Base-by-base conservation (phyloP, 64 coral and sea anemone species). In the Hydrozoanthus tunicans region DNA sequence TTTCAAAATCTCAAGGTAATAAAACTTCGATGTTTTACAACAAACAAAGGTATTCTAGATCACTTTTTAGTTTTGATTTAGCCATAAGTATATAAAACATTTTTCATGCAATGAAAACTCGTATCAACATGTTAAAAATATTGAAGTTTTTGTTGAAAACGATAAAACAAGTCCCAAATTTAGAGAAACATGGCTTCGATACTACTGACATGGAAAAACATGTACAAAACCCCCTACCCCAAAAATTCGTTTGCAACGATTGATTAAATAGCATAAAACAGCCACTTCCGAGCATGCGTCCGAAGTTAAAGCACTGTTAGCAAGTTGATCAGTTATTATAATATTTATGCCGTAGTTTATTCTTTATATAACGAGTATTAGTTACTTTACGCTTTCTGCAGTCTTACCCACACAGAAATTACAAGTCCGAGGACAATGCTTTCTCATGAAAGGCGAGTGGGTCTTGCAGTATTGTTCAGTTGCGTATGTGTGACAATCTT, bases 391-490 rank as follows among this genome's bases (percentile, higher is more conserved):
- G 7, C 65, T 9, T 56, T 71, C 51, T 5, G 53, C 67, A 59
- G 6, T 88, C 84, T 88, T 88, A 88, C 84, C 84, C 20, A 88
- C 57, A 56, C 84, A 88, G 67, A 75, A 74, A 59, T 75, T 75
- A 74, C 84, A 88, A 88, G 84, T 88, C 67, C 84, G 84, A 20
- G 55, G 84, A 27, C 84, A 88, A 43, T 88, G 17, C 4, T 70
- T 73, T 88, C 68, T 43, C 84, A 88, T 88, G 53, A 73, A 88
- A 88, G 23, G 84, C 4, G 84, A 57, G 60, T 88, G 56, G 55
- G 15, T 15, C 84, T 88, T 88, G 84, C 84, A 88, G 69, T 88
- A 88, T 73, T 43, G 17, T 88, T 72, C 84, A 88, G 84, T 52
- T 57, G 84, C 69, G 23, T 15, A 88, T 17, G 24, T 59, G 20